Base-by-base conservation (phyloP, 53 echinoderm and acorn worm genomes). In the Arbacia lixula region DNA sequence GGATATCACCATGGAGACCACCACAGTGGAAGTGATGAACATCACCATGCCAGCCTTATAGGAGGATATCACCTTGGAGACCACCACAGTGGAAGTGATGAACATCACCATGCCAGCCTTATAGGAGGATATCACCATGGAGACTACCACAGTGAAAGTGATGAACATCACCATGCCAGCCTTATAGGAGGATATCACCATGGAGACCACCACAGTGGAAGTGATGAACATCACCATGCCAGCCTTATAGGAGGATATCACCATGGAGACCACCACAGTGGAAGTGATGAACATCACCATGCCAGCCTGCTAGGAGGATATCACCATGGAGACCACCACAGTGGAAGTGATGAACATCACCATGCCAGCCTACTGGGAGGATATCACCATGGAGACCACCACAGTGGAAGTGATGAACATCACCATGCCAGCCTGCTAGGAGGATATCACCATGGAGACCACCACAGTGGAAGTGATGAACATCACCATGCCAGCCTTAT, bases 401-500 rank as follows among this genome's bases (percentile, higher is more conserved):
- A 57, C 58, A 57, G 58, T 57, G 19, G 22, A 11, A 14, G 12
- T 57, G 58, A 57, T 57, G 58, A 57, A 57, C 58, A 57, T 57
- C 58, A 12, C 58, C 57, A 56, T 56, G 57, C 29, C 5, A 6
- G n/a, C n/a, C 6, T 11, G 4, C 28, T 64, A 8, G 30, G 9
- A 64, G 64, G 6, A 5, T 64, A 64, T 64, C 33, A 64, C 33
- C 64, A 64, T 64, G 64, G 19, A 5, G 64, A 32, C 64, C 6
- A 31, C 64, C 64, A 64, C 32, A 64, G 64, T 64, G 30, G n/a
- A 6, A 29, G 30, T 64, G 64, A 64, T 64, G 64, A 64, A 64
- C 64, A 64, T 64, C 14, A 16, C 21, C 57, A 56, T 56, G 57
- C 29, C 5, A 32, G 33, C n/a, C 29, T 30, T 64, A 28, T 64